A percentile compares a stretch with the other conserved stretches of the same genome.
Conservation (phyloP, 2,797 vertebrate species). For the Carcharodon carcharias region DNA sequence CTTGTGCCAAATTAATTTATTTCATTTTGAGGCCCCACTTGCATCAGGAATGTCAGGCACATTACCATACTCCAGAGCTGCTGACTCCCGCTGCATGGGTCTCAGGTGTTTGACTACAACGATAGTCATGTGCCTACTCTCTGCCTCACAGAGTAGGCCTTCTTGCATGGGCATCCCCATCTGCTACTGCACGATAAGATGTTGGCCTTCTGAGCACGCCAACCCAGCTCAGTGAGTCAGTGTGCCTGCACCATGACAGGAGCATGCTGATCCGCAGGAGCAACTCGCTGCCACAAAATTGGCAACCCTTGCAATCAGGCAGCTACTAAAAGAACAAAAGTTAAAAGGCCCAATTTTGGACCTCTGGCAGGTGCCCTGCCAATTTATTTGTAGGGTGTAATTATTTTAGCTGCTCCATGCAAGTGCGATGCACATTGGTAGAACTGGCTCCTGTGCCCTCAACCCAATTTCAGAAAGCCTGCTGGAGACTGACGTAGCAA, state of each 20-base stretch:
- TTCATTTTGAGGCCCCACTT: background rate
- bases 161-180: background rate
- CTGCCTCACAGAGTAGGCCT: background rate
- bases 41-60: background rate
- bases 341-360: background rate
- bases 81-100: background rate
- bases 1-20: background rate
- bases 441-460: background rate
- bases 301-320: background rate
- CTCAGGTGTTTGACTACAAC: background rate
- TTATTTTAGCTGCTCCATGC: background rate
- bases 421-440: background rate
- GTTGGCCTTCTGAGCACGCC: background rate
- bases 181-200: background rate
- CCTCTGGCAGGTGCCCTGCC: background rate
- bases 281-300: background rate
- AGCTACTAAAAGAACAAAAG: background rate
- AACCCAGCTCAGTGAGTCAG: background rate
- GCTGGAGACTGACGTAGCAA: background rate
- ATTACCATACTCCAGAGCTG: background rate
- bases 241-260: background rate
- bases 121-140: background rate
- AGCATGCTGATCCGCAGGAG: background rate
- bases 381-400: background rate
- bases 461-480: background rate